These are phyloP conservation scores for Electrona antarctica DNA, from an alignment of 2,113 vertebrate species.

Conservation along the genomic window DNA sequence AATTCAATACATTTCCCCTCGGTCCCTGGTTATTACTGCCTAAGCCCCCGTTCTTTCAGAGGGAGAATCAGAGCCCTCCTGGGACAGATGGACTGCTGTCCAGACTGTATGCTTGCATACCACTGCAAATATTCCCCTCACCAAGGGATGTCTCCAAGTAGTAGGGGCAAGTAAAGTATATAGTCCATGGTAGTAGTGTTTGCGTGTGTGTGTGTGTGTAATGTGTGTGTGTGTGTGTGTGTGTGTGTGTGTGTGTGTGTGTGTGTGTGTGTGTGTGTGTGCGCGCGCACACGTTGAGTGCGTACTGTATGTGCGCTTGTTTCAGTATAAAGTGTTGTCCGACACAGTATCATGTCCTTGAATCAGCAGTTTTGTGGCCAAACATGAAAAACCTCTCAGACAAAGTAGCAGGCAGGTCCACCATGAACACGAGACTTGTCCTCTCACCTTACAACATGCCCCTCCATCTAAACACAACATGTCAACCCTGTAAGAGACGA, in stretches of 20 bases:
- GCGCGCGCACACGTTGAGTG: neutral
- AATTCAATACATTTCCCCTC: conserved; percentile 10
- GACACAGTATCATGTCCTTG: neutral
- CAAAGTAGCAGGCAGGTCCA: neutral
- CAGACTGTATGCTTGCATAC: conserved; percentile 19
- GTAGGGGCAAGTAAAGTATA: conserved; percentile 29
- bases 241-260: conserved; percentile 19
- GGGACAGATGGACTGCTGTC: conserved; percentile 6
- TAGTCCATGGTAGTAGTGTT: neutral
- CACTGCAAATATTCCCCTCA: conserved; percentile 34
- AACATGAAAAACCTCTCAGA: conserved; percentile 15
- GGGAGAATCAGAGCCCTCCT: conserved; percentile 2
- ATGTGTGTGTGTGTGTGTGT: conserved; percentile 19
- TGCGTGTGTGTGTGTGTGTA: conserved; percentile 25
- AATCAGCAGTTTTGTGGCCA: conserved; percentile 18
- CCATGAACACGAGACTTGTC: conserved; percentile 12
- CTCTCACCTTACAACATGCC: conserved; percentile 35
- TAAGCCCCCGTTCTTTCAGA: conserved; percentile 3
- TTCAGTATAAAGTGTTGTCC: neutral
- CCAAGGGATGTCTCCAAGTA: conserved; percentile 33
- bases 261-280: conserved; percentile 29
- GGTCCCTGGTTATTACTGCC: conserved; percentile 1
- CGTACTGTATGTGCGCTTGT: neutral
- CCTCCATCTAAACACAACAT: conserved; percentile 23
- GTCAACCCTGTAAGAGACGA: neutral